Percentiles rank a stretch among this genome's conserved stretches.
Evolutionary conservation across 2,797 vertebrate species (phyloP).

Genomic region (Poecilia picta): DNA sequence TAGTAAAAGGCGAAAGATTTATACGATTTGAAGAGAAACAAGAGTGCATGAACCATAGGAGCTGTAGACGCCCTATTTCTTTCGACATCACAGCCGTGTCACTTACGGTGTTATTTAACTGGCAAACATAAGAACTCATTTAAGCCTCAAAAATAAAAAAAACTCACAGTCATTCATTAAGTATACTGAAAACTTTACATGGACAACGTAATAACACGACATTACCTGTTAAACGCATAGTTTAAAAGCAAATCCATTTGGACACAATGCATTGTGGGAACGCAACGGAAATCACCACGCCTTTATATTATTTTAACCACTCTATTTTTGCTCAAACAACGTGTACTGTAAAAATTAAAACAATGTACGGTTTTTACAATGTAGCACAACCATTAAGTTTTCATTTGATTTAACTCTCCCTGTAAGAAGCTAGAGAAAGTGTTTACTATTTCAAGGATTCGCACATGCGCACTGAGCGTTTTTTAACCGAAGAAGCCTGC

Average conservation of each 20-base stretch:
- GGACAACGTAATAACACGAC: background rate
- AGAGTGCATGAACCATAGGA: constrained; percentile 7
- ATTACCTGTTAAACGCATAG: background rate
- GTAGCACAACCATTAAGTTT: background rate
- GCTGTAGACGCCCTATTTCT: fast-evolving
- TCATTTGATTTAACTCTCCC: no score
- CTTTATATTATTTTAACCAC: background rate
- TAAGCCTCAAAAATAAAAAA: background rate
- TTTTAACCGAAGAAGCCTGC: no score
- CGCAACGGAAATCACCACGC: background rate
- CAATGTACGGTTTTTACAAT: background rate
- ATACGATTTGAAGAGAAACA: constrained; percentile 76
- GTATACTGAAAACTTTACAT: background rate
- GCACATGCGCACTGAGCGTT: background rate
- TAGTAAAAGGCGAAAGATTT: constrained; percentile 84
- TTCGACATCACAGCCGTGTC: background rate
- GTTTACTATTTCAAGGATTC: background rate
- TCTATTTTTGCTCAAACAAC: background rate
- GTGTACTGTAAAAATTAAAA: background rate
- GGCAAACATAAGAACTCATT: no score
- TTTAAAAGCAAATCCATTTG: background rate
- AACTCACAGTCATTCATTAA: background rate
- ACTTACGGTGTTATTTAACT: background rate
- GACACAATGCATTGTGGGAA: constrained; percentile 39
- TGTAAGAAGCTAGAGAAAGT: background rate